A percentile compares a stretch with the other conserved stretches of the same genome.
These are phyloP conservation scores for Zaprionus vittiger DNA, from an alignment of 1,140 invertebrate genomes.

Conservation along the genomic window DNA sequence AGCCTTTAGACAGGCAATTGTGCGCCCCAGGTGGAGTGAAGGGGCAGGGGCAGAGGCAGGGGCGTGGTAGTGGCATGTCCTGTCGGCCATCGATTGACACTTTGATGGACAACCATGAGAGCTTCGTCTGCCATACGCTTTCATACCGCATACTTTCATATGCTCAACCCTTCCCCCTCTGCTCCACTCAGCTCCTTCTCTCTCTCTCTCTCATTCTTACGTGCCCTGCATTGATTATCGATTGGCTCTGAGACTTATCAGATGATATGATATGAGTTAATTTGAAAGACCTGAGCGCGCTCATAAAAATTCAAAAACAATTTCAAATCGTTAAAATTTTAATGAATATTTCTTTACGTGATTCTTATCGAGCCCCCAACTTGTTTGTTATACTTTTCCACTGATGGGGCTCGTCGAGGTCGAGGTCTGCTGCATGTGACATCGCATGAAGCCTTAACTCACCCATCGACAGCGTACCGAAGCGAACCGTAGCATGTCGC, in stretches of 20 bases:
- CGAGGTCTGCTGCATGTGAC: constrained; percentile 22
- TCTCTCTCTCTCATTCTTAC: constrained; percentile 11
- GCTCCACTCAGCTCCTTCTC: not conserved
- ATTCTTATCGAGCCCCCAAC: constrained; percentile 3
- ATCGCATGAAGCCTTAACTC: constrained; percentile 4
- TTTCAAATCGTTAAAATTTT: constrained; percentile 34
- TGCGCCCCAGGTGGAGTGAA: not conserved
- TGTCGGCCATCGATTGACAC: constrained; percentile 50
- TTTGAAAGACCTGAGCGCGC: constrained; percentile 5
- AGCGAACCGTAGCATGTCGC: constrained; percentile 29
- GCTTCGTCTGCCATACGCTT: not conserved
- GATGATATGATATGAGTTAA: constrained; percentile 26
- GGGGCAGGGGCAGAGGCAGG: not conserved
- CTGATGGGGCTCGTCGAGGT: not conserved
- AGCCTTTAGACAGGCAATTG: constrained; percentile 21
- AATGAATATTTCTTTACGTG: constrained; percentile 28
- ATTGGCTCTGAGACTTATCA: not conserved
- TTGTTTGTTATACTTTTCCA: constrained; percentile 14
- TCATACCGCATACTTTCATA: not conserved
- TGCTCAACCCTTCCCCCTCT: not conserved
- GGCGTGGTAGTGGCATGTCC: not conserved
- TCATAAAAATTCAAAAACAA: constrained; percentile 26
- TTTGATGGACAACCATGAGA: constrained; percentile 38
- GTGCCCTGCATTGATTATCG: constrained; percentile 40
- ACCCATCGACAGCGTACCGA: not conserved